Base-by-base conservation (phyloP, 2,113 vertebrate species). In the Ceratotherium simum region DNA sequence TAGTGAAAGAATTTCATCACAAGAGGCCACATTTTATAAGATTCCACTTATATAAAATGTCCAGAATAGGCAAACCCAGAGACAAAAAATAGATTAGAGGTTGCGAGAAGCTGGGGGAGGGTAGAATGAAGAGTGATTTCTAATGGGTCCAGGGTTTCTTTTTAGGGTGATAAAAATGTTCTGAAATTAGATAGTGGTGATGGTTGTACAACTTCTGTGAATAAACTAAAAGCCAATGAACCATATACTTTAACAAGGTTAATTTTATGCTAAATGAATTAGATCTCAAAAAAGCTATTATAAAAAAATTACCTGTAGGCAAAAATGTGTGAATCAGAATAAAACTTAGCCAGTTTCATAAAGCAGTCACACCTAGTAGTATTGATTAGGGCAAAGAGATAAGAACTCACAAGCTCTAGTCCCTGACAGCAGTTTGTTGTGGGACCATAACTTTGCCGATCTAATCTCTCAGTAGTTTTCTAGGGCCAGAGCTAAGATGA, bases 11-110 rank as follows among this genome's bases (percentile, higher is more conserved):
- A 33, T 1, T 29, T 75, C 83, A 65, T 54, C n/a, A 60, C 6
- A 73, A 86, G 27, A 81, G 21, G 27, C 6, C 25, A 94, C 9
- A 51, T 56, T 65, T 54, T 75, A 87, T 46, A 48, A 73, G 23
- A 95, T 69, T 91, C 16, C 12, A 93, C 60, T 85, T 96, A 62
- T n/a, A 82, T 78, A 23, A 97, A 95, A 94, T 90, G 46, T 42
- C 42, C 36, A 81, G 13, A 75, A 85, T 8, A 86, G 20, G 16
- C 39, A 92, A 96, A 97, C 51, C 27, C 64, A 79, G 33, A 80
- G n/a, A 91, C 9, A 70, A 58, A 87, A 96, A 84, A 46, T 39
- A 39, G 20, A 65, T 7, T 56, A 81, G 29, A 82, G 8, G 33
- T 67, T 79, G 20, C 27, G 51, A 81, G 72, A 58, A 83, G 42